These are phyloP conservation scores for Clarias fuscus DNA, from an alignment of 2,797 vertebrate genomes.

Conservation along the genomic window DNA sequence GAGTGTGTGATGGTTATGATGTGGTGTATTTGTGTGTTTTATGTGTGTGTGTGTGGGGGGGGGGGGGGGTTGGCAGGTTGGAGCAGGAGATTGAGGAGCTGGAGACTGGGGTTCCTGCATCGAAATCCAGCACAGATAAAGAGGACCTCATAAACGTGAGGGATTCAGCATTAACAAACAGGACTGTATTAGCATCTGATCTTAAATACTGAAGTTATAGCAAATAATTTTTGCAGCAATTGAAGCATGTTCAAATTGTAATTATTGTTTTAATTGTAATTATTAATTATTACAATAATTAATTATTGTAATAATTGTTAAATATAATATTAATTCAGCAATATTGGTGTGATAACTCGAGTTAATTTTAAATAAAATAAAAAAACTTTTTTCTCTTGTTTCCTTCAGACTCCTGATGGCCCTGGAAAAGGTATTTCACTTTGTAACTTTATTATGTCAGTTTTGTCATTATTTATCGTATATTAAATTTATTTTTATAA, in stretches of 20 bases:
- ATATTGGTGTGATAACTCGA: background rate
- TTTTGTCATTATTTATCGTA: background rate
- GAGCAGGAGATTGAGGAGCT: conserved; percentile 89
- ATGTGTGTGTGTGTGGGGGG: background rate
- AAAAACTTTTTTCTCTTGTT: background rate
- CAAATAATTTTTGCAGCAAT: background rate
- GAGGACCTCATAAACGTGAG: conserved; percentile 18
- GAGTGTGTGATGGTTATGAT: background rate
- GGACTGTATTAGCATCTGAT: background rate
- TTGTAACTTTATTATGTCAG: background rate
- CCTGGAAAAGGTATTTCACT: conserved; percentile 44
- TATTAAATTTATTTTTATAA: background rate
- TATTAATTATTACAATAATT: background rate
- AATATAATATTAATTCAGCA: background rate
- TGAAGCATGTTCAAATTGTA: background rate
- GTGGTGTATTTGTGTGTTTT: background rate
- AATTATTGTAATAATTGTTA: background rate
- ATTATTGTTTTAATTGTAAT: no score
- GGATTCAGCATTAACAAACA: background rate
- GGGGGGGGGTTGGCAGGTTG: conserved; percentile 71
- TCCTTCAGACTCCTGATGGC: conserved; percentile 44
- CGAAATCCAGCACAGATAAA: conserved; percentile 66
- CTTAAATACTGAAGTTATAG: background rate
- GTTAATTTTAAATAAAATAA: background rate
- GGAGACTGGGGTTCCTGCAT: conserved; percentile 74